Evolutionary conservation across 2,888 invertebrate genomes (phyloP).

Genomic region (Glyphotaelius pellucidus): DNA sequence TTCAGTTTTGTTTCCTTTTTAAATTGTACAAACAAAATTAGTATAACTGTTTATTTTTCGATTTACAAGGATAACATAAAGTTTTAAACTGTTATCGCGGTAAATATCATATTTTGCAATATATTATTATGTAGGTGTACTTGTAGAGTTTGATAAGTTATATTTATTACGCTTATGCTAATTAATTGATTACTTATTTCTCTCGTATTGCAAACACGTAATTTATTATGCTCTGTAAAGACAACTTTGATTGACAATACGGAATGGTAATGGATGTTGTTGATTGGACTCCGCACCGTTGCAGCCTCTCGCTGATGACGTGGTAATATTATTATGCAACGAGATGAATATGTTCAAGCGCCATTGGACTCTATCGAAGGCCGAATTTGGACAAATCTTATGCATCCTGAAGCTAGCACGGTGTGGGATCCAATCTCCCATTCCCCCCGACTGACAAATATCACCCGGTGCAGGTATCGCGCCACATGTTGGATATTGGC

Average conservation of each 20-base stretch:
- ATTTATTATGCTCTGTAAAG: neutral
- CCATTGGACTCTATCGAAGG: neutral
- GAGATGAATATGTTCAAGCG: neutral
- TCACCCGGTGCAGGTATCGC: neutral
- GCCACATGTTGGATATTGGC: conserved; percentile 25
- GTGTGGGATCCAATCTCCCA: neutral
- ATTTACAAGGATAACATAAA: neutral
- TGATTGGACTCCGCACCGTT: neutral
- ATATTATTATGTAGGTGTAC: neutral
- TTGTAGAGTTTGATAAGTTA: neutral
- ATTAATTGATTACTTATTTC: neutral
- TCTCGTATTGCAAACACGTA: neutral
- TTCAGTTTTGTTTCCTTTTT: neutral
- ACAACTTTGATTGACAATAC: neutral
- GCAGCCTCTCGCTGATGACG: neutral
- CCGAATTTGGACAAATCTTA: neutral
- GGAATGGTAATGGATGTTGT: neutral
- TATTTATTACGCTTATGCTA: neutral
- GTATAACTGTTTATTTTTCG: neutral
- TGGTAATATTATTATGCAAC: neutral
- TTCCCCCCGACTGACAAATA: neutral
- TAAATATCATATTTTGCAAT: neutral
- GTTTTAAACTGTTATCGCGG: neutral
- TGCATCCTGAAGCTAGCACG: neutral
- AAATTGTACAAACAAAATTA: neutral